Percentiles rank a stretch among this genome's conserved stretches.
Evolutionary conservation across 23 tunicate species (phyloP).

Genomic region (Oikopleura albicans): DNA sequence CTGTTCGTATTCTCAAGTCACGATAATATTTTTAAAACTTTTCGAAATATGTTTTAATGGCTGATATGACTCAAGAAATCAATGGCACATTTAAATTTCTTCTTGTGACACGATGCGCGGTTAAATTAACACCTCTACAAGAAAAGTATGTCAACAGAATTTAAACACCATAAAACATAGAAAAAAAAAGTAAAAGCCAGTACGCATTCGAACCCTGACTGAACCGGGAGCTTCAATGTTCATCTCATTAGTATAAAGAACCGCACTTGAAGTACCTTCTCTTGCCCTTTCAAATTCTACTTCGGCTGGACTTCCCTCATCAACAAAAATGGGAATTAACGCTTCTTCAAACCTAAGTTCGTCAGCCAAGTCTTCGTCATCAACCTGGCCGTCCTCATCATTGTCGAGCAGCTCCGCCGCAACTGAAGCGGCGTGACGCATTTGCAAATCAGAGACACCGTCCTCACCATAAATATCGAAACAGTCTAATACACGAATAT

Average conservation of each 20-base stretch:
- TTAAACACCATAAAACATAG: too few species aligned
- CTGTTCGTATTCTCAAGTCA: too few species aligned
- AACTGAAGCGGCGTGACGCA: not conserved
- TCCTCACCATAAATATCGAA: not conserved
- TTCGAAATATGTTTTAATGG: too few species aligned
- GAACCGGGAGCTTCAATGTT: not conserved
- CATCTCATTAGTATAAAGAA: not conserved
- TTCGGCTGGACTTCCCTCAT: not conserved
- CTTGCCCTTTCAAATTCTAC: not conserved
- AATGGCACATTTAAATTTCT: too few species aligned
- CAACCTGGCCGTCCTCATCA: not conserved
- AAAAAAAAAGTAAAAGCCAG: too few species aligned
- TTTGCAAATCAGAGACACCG: not conserved
- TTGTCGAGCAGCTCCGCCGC: not conserved
- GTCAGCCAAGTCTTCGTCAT: not conserved
- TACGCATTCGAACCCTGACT: too few species aligned
- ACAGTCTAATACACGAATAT: not conserved
- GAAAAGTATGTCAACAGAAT: too few species aligned
- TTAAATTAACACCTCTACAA: too few species aligned
- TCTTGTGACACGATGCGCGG: too few species aligned
- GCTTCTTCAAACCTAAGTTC: not conserved
- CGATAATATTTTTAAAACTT: too few species aligned
- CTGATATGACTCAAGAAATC: too few species aligned
- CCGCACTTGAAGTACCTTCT: not conserved
- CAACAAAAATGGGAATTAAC: not conserved